Conservation (phyloP, 2,797 vertebrate species). For the Semotilus atromaculatus region DNA sequence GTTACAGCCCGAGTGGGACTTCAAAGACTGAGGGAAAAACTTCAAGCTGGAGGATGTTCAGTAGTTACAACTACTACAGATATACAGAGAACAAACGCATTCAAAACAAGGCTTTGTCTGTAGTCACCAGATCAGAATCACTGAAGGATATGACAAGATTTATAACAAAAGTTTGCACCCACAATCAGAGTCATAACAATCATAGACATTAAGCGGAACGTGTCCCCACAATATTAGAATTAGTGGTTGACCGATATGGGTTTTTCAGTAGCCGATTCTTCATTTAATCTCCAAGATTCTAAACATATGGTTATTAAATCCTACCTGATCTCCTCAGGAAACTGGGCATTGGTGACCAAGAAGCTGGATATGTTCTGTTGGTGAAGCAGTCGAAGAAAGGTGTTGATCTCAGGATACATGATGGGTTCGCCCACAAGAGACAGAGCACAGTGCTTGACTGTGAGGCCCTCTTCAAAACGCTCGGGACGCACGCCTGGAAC, state of each 20-base stretch:
- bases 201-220: not conserved
- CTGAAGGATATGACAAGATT: not conserved
- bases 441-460: slow-evolving; percentile 88
- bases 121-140: not conserved
- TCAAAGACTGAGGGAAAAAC: slow-evolving; percentile 32
- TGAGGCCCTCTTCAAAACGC: slow-evolving; percentile 86
- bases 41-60: slow-evolving; percentile 32
- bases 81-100: slow-evolving; percentile 7
- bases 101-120: not conserved
- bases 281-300: not conserved
- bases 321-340: slow-evolving; percentile 92
- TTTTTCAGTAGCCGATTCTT: not conserved
- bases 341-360: slow-evolving; percentile 95
- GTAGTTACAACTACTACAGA: slow-evolving; percentile 19
- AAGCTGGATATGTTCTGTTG: slow-evolving; percentile 88
- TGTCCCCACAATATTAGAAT: not conserved
- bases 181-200: not conserved
- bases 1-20: slow-evolving; percentile 34
- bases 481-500: slow-evolving; percentile 87
- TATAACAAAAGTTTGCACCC: not conserved
- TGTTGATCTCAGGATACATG: slow-evolving; percentile 95
- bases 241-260: not conserved
- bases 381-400: slow-evolving; percentile 87
- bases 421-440: slow-evolving; percentile 96
- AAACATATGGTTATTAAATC: slow-evolving; percentile 6